Evolutionary conservation across 1,140 invertebrate genomes (phyloP).

Genomic region (Stenopsyche tienmushanensis): DNA sequence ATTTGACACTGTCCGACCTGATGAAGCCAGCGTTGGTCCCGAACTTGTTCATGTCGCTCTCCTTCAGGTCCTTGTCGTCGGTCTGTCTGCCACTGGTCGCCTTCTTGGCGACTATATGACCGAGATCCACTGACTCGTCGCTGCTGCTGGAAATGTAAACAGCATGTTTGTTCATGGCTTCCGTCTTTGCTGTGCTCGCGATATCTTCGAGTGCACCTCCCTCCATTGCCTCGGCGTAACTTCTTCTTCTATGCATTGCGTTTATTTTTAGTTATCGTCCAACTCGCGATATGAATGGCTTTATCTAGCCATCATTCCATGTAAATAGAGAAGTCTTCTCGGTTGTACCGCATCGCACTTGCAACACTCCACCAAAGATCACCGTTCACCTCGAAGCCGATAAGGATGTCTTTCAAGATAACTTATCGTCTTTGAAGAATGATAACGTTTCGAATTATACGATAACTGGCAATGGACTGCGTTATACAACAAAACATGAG

Average conservation of each 20-base stretch:
- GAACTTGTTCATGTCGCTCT: conserved; percentile 1
- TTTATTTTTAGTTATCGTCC: neutral
- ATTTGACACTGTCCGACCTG: conserved; percentile 5
- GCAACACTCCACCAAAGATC: neutral
- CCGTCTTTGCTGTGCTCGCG: neutral
- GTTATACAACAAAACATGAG: conserved; percentile 13
- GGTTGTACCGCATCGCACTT: neutral
- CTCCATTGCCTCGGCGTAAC: conserved; percentile 36
- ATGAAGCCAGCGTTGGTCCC: neutral
- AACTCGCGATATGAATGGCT: conserved; percentile 13
- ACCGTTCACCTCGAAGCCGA: neutral
- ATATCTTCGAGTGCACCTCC: conserved; percentile 21
- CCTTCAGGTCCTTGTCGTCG: neutral
- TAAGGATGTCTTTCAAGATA: conserved; percentile 11
- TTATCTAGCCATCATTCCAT: neutral
- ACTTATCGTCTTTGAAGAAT: too few species aligned
- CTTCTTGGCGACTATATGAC: neutral
- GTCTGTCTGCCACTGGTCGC: neutral
- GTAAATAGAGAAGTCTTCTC: neutral
- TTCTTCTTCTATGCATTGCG: conserved; percentile 36
- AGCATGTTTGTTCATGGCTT: conserved; percentile 15
- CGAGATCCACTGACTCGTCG: neutral
- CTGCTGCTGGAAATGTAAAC: conserved; percentile 27
- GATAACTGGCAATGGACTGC: neutral
- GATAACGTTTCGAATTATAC: neutral